Evolutionary conservation across 2,888 invertebrate species (phyloP), one percentile per base, ranked within the genome.

Genomic region (Hoplodrina ambigua): DNA sequence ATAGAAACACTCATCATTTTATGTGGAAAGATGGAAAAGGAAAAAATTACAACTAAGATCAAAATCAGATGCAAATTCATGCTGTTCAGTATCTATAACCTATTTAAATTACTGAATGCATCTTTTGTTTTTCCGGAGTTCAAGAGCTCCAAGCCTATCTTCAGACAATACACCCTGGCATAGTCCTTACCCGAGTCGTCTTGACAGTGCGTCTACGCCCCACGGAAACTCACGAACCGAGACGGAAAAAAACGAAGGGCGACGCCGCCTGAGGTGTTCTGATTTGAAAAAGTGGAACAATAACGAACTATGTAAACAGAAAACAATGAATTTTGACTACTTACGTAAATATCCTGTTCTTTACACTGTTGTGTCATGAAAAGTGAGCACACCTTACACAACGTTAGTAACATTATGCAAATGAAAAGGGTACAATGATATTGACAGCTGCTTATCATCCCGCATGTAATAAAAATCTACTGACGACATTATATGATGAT

Each of bases 171-270:
- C 68, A 68, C 59, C 56, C 57, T 69, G 10, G 59, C 33, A 56
- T 44, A 44, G 20, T 72, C 41, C 41, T 73, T 84, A 82, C 75
- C 73, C 50, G 59, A 71, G 44, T 69, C 59, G 68, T 63, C 80
- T 77, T 74, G 75, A 80, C 83, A 77, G 73, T 59, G 74, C 83
- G 74, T 78, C 61, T 78, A 70, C 67, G 63, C 54, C 61, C 71
- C 66, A 58, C 71, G 70, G 80, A 74, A 72, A 69, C 59, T 58
- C 59, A 52, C 58, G 58, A 73, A 75, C 61, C 57, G 46, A 15
- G 53, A 57, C 56, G 55, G 37, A 75, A 72, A 76, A 79, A 75
- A 61, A 62, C 55, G 66, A 69, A 68, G 30, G 41, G 13, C 52
- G 25, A 37, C 33, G 56, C 55, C 59, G 33, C 20, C 58, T 37